Percentiles rank a stretch among this genome's conserved stretches.
Conservation (phyloP, 2,888 invertebrate genomes). For the Physocephala rufipes region DNA sequence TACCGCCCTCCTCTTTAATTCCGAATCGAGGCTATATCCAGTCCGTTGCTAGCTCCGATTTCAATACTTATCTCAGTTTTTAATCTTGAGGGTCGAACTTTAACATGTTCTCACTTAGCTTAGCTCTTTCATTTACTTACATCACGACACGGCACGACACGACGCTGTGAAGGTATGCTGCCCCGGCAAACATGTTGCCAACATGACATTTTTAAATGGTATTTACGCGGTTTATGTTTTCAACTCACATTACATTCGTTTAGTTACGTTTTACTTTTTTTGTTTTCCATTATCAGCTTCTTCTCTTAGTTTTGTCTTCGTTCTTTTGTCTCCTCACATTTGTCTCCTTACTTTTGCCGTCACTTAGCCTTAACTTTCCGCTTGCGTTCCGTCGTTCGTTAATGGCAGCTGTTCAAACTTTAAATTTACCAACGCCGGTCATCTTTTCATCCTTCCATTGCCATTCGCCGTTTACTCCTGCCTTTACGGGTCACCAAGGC, state of each 20-base stretch:
- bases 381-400: constrained; percentile 29
- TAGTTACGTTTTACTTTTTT: no score
- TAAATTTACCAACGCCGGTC: neutral
- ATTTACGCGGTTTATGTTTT: constrained; percentile 39
- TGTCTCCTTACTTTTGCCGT: no score
- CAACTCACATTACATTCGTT: constrained; percentile 31
- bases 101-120: constrained; percentile 2
- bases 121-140: constrained; percentile 12
- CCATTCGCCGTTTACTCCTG: neutral
- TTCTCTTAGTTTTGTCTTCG: neutral
- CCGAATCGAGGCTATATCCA: neutral
- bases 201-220: constrained; percentile 36
- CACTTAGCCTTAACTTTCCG: constrained; percentile 13
- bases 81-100: constrained; percentile 16
- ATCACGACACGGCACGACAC: no score
- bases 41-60: neutral
- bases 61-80: constrained; percentile 21
- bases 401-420: constrained; percentile 29
- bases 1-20: neutral
- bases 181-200: constrained; percentile 35
- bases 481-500: neutral
- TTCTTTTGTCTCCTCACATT: neutral
- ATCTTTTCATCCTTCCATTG: neutral
- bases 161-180: constrained; percentile 34
- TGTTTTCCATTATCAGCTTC: constrained; percentile 26